A percentile compares a stretch with the other conserved stretches of the same genome.
Evolutionary conservation across 2,797 vertebrate species (phyloP).

Genomic region (Bufotes viridis): DNA sequence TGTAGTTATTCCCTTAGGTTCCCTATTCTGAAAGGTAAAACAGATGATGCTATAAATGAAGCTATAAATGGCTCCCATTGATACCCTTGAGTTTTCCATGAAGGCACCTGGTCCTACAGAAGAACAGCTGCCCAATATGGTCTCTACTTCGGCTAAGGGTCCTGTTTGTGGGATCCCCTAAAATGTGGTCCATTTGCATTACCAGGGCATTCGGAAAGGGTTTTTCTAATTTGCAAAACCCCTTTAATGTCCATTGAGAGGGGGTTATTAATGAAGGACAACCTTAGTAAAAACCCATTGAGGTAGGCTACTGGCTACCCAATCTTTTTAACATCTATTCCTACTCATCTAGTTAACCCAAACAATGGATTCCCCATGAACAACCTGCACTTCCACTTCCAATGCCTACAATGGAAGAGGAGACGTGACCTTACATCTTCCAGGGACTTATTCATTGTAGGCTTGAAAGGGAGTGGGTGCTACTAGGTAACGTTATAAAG

Average conservation of each 20-base stretch:
- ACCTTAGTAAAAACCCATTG: no score
- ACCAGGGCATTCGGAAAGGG: neutral
- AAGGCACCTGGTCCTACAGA: neutral
- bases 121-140: neutral
- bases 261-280: neutral
- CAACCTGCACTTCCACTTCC: neutral
- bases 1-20: neutral
- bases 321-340: neutral
- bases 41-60: no score
- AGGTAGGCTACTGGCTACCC: neutral
- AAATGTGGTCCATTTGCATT: neutral
- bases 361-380: neutral
- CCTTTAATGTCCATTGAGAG: neutral
- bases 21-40: no score
- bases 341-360: neutral
- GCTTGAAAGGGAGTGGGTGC: no score
- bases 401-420: no score
- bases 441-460: no score
- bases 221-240: neutral
- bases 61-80: neutral
- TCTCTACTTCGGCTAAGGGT: neutral
- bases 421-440: no score
- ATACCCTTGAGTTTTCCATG: neutral
- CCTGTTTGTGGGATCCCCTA: neutral
- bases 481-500: no score